Evolutionary conservation across 2,888 invertebrate genomes (phyloP).

Genomic region (Temnothorax ravouxi): DNA sequence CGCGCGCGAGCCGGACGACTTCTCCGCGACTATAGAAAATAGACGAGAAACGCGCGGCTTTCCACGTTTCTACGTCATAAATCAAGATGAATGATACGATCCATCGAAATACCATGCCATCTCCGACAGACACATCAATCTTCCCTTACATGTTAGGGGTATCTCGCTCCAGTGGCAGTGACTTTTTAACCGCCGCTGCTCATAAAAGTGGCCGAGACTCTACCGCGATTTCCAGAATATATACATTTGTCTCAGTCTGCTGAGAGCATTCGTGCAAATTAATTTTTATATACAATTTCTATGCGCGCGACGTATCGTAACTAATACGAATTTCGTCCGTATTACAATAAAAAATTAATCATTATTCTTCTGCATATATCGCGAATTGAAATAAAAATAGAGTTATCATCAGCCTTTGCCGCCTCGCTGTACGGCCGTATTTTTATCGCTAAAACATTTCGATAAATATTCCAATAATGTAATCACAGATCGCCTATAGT

Average conservation of each 20-base stretch:
- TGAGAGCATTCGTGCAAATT: background rate
- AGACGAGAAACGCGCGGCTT: constrained; percentile 53
- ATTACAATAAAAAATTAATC: background rate
- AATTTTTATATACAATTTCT: constrained; percentile 16
- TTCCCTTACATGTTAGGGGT: constrained; percentile 59
- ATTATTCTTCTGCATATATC: background rate
- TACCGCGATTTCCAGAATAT: constrained; percentile 43
- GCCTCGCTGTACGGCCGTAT: background rate
- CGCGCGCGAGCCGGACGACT: constrained; percentile 40
- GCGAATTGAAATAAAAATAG: background rate
- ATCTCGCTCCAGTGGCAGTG: constrained; percentile 67
- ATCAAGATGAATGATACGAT: constrained; percentile 73
- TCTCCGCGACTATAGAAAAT: constrained; percentile 38
- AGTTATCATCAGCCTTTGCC: background rate
- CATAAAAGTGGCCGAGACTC: constrained; percentile 61
- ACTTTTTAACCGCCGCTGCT: constrained; percentile 66
- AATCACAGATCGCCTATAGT: constrained; percentile 17
- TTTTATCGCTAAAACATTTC: background rate
- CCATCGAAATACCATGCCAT: constrained; percentile 56
- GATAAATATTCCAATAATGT: background rate
- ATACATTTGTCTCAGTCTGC: constrained; percentile 21
- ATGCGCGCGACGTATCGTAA: background rate
- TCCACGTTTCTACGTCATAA: constrained; percentile 62
- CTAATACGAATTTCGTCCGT: background rate
- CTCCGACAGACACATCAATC: constrained; percentile 72